Base-by-base conservation (phyloP, 53 echinoderm and acorn worm genomes). In the Holothuria leucospilota region DNA sequence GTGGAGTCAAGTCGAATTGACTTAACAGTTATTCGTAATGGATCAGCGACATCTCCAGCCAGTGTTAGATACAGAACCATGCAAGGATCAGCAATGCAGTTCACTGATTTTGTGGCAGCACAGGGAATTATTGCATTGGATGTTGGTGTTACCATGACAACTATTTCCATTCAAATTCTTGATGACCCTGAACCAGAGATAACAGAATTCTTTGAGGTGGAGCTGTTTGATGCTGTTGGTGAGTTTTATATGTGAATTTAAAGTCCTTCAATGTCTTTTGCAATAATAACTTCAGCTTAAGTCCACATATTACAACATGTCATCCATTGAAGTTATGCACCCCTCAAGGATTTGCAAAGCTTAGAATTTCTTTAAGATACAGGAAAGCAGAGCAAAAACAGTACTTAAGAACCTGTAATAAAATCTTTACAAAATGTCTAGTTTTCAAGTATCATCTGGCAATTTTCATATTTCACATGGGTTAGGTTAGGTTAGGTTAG, bases 191-290 rank as follows among this genome's bases (percentile, higher is more conserved):
- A 74, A 26, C 99, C 99, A 11, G 99, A 99, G 82, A 88, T 86
- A 59, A 85, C 81, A 27, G 99, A 99, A 77, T 75, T 78, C 27
- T 99, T 99, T 70, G 85, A 79, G 20, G 92, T 99, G 13, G 89
- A 99, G 83, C 87, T 99, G 13, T 92, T 72, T 71, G 93, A 99
- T 49, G 90, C 99, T 30, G 64, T 95, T 8, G 99, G 99, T 99
- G 62, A 96, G 88, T 46, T 63, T 56, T 16, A 58, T 8, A 4
- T 28, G 21, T 16, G 14, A 51, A 85, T 29, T 67, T 13, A 13
- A 15, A 4, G 46, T 46, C 8, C 46, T 11, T 46, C 46, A 46
- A 2, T 46, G 46, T 46, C 46, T 46, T 9, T 46, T 46, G 0
- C 34, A 34, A 3, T 34, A 34, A 34, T 34, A 34, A 34, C 1